These are phyloP conservation scores for Parnassius smintheus DNA, from an alignment of 2,888 invertebrate genomes.

Conservation along the genomic window DNA sequence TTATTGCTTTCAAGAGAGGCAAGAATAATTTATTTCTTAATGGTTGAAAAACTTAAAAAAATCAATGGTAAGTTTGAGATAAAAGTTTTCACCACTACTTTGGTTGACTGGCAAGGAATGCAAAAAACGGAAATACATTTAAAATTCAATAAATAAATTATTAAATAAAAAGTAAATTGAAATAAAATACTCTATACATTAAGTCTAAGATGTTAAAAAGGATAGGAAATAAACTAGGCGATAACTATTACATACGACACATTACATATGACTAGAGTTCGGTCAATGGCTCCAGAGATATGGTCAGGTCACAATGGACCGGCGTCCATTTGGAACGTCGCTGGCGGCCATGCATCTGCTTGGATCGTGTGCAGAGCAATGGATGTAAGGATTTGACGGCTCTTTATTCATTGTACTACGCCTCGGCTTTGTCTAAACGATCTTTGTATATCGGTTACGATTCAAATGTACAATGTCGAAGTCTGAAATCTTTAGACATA, in stretches of 20 bases:
- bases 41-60: no score
- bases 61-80: no score
- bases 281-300: slow-evolving; percentile 57
- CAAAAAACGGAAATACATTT: background rate
- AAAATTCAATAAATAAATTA: background rate
- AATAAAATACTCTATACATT: slow-evolving; percentile 27
- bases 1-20: no score
- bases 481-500: slow-evolving; percentile 21
- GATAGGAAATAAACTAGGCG: slow-evolving; percentile 18
- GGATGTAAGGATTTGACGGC: slow-evolving; percentile 68
- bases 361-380: slow-evolving; percentile 68
- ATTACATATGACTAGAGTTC: slow-evolving; percentile 28
- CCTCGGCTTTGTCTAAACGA: slow-evolving; percentile 63
- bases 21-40: no score
- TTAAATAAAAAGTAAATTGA: no score
- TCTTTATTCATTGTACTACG: slow-evolving; percentile 58
- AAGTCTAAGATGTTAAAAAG: slow-evolving; percentile 19
- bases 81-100: no score
- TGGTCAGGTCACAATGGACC: slow-evolving; percentile 38
- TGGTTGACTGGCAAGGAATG: background rate
- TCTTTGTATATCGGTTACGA: slow-evolving; percentile 44
- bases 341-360: slow-evolving; percentile 64
- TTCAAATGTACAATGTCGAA: slow-evolving; percentile 18
- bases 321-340: slow-evolving; percentile 30
- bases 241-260: slow-evolving; percentile 14